These are phyloP conservation scores for Tachycineta bicolor DNA, from an alignment of 2,113 vertebrate genomes.

Conservation along the genomic window DNA sequence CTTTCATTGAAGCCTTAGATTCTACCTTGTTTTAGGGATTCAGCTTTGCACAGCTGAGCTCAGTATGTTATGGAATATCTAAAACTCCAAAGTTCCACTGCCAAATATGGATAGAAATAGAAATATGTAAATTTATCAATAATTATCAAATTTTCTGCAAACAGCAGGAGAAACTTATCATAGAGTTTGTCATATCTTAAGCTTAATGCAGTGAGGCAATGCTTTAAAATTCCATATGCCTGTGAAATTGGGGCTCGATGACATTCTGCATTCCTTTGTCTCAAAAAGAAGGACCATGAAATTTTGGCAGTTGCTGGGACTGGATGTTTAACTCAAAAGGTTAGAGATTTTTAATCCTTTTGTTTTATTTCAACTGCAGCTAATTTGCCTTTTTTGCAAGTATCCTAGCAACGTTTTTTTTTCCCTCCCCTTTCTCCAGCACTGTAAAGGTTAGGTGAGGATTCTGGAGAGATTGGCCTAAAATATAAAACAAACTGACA, in stretches of 20 bases:
- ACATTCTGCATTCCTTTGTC: neutral
- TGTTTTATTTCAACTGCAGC: conserved; percentile 54
- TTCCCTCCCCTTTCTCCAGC: neutral
- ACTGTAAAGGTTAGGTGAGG: conserved; percentile 61
- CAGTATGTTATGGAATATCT: neutral
- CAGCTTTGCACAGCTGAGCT: neutral
- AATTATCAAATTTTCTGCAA: neutral
- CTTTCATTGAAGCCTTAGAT: neutral
- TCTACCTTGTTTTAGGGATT: neutral
- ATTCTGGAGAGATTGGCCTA: conserved; percentile 34
- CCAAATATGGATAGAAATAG: neutral
- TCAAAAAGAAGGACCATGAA: neutral
- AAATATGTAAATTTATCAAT: neutral
- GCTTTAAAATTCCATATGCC: neutral
- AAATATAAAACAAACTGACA: conserved; percentile 42
- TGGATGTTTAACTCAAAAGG: neutral
- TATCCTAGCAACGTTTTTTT: conserved; percentile 65
- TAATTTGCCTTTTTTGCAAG: conserved; percentile 65
- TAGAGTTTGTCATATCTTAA: neutral
- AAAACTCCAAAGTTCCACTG: neutral
- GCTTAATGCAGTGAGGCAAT: neutral
- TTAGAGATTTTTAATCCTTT: conserved; percentile 51
- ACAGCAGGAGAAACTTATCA: neutral
- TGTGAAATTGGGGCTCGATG: neutral
- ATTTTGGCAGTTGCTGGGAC: conserved; percentile 8